Percentiles rank a stretch among this genome's conserved stretches.
Evolutionary conservation across 2,888 invertebrate species (phyloP).

Genomic region (Periphyllus acericola): DNA sequence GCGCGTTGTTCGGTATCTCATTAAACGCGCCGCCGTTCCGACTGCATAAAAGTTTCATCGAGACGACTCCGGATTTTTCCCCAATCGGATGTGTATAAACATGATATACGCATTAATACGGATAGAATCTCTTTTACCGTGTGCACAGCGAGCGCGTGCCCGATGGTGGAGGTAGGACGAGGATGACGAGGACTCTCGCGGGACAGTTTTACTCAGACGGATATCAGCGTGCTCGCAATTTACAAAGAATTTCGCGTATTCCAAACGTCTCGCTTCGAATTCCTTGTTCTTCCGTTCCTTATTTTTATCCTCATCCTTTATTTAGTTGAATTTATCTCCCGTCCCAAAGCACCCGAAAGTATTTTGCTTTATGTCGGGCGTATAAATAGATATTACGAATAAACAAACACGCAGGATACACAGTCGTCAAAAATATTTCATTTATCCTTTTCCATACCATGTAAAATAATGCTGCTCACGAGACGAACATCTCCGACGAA

Average conservation of each 20-base stretch:
- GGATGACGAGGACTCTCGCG: background rate
- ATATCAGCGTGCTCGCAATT: constrained; percentile 9
- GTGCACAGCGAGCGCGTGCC: too few relatives aligned
- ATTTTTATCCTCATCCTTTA: constrained; percentile 5
- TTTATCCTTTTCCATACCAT: background rate
- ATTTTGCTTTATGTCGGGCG: background rate
- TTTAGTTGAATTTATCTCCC: background rate
- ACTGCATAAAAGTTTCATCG: background rate
- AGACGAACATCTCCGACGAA: background rate
- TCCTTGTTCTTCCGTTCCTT: background rate
- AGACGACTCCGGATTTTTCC: background rate
- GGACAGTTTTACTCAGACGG: background rate
- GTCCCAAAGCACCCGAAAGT: background rate
- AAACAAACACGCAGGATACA: background rate
- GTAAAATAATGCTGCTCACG: background rate
- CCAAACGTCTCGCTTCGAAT: background rate
- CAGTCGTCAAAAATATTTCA: background rate
- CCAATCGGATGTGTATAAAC: background rate
- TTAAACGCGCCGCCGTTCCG: background rate
- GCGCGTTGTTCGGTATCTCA: too few relatives aligned
- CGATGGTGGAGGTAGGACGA: too few relatives aligned
- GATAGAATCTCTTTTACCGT: background rate
- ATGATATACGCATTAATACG: background rate
- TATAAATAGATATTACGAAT: constrained; percentile 8
- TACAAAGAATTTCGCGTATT: constrained; percentile 23